Base-by-base conservation (phyloP, 2,797 vertebrate species). In the Vultur gryphus region DNA sequence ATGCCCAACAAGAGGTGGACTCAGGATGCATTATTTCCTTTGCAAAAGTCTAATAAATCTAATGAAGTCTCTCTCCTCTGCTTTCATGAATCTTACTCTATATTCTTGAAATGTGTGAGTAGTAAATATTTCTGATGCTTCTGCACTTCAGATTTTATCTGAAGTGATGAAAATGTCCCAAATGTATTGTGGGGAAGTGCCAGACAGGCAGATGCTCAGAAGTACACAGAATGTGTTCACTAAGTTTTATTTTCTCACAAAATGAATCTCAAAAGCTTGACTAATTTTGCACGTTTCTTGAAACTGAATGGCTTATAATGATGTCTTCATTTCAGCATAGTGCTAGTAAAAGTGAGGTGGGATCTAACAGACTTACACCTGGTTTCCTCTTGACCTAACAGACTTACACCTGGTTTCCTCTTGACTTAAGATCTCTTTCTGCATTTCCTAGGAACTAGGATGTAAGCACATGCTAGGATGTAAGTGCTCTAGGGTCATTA, bases 121-220 rank as follows among this genome's bases (percentile, higher is more conserved):
- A 84, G 49, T 81, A 95, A 93, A 84, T 86, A 90, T 71, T 95
- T 90, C 41, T 78, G 76, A 78, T 48, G 31, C 29, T 83, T 95
- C 24, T 90, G 49, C 61, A 85, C 52, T 92, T 85, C 51, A 71
- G 61, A 48, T 86, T 90, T 78, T 79, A 71, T 87, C 33, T 79
- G 61, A 91, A 91, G 88, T 64, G 61, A 86, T 78, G 43, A 91
- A 96, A 91, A 90, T n/a, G 37, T 71, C 92, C 91, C 72, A 93
- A 91, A 88, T 84, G 39, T 84, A 93, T 90, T 94, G 66, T 82
- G 29, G 19, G 54, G 51, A 95, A 81, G 61, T 81, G 85, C 65
- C 72, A 93, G 90, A 94, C 79, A 91, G 66, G 51, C 82, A 95
- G 94, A 92, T 73, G 58, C 66, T 91, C 3, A 2, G 31, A 93